phyloP scores from a whole-genome alignment of 2,113 vertebrate species.

The Leiothrix lutea region DNA sequence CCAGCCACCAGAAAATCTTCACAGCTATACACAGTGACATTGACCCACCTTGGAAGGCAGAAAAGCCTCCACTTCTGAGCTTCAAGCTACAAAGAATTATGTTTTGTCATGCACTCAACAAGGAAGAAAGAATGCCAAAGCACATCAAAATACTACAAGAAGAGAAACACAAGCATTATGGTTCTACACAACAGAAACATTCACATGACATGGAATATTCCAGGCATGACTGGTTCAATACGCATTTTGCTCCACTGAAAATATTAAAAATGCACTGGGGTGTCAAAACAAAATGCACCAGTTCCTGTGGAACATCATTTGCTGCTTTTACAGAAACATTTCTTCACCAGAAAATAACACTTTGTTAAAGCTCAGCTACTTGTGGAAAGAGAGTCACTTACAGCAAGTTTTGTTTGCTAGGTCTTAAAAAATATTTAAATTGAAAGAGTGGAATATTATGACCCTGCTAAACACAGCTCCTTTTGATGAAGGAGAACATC shows the following conservation, averaged over 20 bases:
- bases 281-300: neutral
- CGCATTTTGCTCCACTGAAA: neutral
- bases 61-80: neutral
- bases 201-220: neutral
- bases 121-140: neutral
- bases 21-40: rapidly evolving
- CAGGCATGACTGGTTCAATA: neutral
- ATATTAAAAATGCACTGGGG: neutral
- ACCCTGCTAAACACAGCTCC: neutral
- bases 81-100: neutral
- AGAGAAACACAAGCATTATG: neutral
- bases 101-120: neutral
- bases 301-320: neutral
- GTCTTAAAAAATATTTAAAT: neutral
- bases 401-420: neutral
- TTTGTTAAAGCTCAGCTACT: neutral
- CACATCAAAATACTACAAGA: neutral
- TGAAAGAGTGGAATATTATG: neutral
- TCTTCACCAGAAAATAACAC: neutral
- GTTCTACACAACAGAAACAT: neutral
- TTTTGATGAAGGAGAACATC: neutral
- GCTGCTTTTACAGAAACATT: neutral
- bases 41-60: neutral
- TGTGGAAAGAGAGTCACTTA: neutral
- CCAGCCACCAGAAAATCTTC: neutral